Base-by-base conservation (phyloP, 2,797 vertebrate genomes). In the Danio albolineatus region DNA sequence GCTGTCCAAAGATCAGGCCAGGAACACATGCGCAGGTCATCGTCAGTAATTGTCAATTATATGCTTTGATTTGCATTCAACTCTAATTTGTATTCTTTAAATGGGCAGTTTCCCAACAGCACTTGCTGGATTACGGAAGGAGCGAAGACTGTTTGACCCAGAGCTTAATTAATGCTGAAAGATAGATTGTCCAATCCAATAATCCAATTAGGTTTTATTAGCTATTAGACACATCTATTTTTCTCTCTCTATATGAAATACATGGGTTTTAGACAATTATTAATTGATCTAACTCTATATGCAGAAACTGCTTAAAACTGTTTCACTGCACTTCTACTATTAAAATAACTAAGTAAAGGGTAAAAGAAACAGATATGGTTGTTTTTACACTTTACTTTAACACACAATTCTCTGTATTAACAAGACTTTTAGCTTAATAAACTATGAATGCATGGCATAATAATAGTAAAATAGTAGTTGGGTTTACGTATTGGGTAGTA, bases 171-270 rank as follows among this genome's bases (percentile, higher is more conserved):
- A 91, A 81, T 62, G 70, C 9, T 73, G 48, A 88, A 89, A 90
- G 85, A 92, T 86, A 83, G 88, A 91, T 88, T 84, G 86, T 87
- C 81, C 90, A 89, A 88, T 86, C 78, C 83, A 91, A 90, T 83
- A 86, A 85, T 86, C 85, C 86, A 91, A 93, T 93, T 92, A 73
- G 88, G 85, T 85, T 82, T 89, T 78, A 80, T 80, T 90, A 89
- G 86, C 84, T 88, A 86, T 84, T 76, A 28, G 28, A 28, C 28
- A 17, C 59, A 43, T 61, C 49, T 21, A 81, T 86, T 53, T 61
- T n/a, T 59, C 21, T 56, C 57, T 48, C 17, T 59, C 76, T 46
- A 66, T 44, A 13, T 10, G 9, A 21, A 59, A 59, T 59, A 36
- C 36, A 73, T 28, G 19, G 41, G 13, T 46, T 8, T 44, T 44